phyloP scores from a whole-genome alignment of 64 coral and sea anemone species.

The Pocillopora damicornis region DNA sequence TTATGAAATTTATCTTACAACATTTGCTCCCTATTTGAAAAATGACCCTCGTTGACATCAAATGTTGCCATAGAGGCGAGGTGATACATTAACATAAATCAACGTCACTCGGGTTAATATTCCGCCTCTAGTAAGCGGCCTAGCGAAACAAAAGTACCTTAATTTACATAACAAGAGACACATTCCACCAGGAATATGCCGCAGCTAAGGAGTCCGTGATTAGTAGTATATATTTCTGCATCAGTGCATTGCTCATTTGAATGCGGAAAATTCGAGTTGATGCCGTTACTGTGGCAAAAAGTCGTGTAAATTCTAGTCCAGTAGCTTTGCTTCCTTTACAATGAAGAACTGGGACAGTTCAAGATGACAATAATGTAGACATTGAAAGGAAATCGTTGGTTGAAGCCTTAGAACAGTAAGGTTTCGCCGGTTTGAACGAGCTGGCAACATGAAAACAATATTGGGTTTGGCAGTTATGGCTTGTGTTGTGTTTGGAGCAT shows the following conservation, averaged over 20 bases:
- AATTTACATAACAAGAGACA: conserved; percentile 33
- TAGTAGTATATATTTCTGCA: background rate
- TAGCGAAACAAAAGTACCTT: background rate
- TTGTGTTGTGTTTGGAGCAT: background rate
- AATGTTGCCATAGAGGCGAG: no score
- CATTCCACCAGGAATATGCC: conserved; percentile 21
- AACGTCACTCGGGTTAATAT: background rate
- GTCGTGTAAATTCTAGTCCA: background rate
- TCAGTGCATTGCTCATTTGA: conserved; percentile 38
- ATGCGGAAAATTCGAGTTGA: conserved; percentile 20
- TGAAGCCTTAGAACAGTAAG: background rate
- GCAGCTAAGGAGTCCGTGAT: conserved; percentile 9
- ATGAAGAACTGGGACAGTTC: background rate
- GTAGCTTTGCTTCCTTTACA: background rate
- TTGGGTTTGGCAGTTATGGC: conserved; percentile 5
- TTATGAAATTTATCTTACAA: background rate
- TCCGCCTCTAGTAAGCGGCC: background rate
- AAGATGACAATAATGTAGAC: background rate
- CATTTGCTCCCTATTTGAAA: no score
- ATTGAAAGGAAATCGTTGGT: background rate
- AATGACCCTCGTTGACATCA: no score
- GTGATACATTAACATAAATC: background rate
- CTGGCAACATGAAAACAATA: background rate
- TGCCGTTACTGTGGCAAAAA: background rate
- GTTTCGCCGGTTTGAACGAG: background rate